Percentiles rank a stretch among this genome's conserved stretches.
These are phyloP conservation scores for Syngnathus typhle DNA, from an alignment of 2,113 vertebrate species.

Conservation along the genomic window DNA sequence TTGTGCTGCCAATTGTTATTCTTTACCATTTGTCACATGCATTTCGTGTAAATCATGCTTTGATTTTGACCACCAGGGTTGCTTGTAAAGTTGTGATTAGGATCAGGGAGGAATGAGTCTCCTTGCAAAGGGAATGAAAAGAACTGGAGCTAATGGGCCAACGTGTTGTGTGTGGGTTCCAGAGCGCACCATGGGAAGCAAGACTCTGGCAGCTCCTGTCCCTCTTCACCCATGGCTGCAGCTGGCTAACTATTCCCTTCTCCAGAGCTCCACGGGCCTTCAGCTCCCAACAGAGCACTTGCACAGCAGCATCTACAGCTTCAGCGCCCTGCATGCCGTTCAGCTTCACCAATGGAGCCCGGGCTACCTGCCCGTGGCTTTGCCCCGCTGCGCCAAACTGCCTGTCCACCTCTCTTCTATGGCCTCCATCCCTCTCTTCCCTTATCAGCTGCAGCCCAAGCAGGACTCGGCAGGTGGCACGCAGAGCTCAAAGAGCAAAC, in stretches of 20 bases:
- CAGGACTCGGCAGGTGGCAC: conserved; percentile 66
- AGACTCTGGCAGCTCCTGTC: conserved; percentile 90
- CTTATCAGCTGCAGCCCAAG: conserved; percentile 82
- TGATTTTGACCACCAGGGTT: background rate
- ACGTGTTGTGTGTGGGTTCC: conserved; percentile 24
- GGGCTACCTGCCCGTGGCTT: conserved; percentile 84
- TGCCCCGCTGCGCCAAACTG: conserved; percentile 88
- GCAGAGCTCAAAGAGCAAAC: conserved; percentile 80
- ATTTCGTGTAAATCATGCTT: background rate
- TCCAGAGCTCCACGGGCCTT: conserved; percentile 89
- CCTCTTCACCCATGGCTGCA: conserved; percentile 94
- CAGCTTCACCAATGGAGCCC: conserved; percentile 98
- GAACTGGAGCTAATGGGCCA: background rate
- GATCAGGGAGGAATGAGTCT: background rate
- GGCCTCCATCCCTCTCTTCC: conserved; percentile 85
- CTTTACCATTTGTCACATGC: background rate
- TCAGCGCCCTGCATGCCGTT: conserved; percentile 90
- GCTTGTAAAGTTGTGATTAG: background rate
- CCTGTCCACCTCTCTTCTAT: conserved; percentile 82
- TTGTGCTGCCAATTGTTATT: conserved; percentile 17
- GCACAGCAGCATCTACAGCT: conserved; percentile 87
- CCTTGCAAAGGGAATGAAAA: background rate
- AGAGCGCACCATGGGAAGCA: conserved; percentile 84
- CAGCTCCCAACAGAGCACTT: conserved; percentile 88
- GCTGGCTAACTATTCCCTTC: conserved; percentile 92